A percentile compares a stretch with the other conserved stretches of the same genome.
These are phyloP conservation scores for Myrmophylax atrothorax DNA, from an alignment of 2,113 vertebrate genomes.

Conservation along the genomic window DNA sequence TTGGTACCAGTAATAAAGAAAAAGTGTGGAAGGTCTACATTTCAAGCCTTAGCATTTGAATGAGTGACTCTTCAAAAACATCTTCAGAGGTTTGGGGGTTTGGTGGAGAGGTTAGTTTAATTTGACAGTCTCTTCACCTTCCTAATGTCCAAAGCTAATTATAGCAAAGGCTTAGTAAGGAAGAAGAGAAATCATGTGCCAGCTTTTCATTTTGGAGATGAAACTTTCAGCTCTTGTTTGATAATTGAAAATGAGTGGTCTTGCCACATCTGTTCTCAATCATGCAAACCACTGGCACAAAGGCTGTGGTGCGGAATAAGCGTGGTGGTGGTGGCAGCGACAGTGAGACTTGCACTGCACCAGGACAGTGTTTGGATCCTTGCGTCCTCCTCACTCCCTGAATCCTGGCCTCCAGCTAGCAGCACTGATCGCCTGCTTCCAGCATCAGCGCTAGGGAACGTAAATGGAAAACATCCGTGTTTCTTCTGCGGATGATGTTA, in stretches of 20 bases:
- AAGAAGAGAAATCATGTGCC: conserved; percentile 9
- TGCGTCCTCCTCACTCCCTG: rapidly evolving
- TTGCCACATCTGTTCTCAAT: conserved; percentile 29
- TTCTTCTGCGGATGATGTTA: background rate
- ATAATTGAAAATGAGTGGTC: conserved; percentile 51
- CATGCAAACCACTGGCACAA: background rate
- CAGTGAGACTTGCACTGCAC: rapidly evolving
- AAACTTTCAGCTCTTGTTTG: conserved; percentile 52
- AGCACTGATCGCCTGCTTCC: background rate
- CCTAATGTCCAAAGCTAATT: conserved; percentile 16
- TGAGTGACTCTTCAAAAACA: background rate
- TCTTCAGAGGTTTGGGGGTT: background rate
- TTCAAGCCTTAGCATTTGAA: background rate
- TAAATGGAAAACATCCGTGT: conserved; percentile 45
- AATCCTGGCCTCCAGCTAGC: background rate
- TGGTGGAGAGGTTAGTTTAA: background rate
- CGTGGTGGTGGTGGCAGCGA: background rate
- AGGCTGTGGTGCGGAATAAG: background rate
- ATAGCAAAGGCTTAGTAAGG: conserved; percentile 25
- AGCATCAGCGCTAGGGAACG: background rate
- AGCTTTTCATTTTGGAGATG: conserved; percentile 27
- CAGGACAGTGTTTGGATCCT: rapidly evolving
- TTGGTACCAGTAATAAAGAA: background rate
- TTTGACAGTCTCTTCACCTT: conserved; percentile 8
- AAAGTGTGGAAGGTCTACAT: background rate